A percentile compares a stretch with the other conserved stretches of the same genome.
Evolutionary conservation across 2,888 invertebrate species (phyloP).

Genomic region (Brachyptera risi): DNA sequence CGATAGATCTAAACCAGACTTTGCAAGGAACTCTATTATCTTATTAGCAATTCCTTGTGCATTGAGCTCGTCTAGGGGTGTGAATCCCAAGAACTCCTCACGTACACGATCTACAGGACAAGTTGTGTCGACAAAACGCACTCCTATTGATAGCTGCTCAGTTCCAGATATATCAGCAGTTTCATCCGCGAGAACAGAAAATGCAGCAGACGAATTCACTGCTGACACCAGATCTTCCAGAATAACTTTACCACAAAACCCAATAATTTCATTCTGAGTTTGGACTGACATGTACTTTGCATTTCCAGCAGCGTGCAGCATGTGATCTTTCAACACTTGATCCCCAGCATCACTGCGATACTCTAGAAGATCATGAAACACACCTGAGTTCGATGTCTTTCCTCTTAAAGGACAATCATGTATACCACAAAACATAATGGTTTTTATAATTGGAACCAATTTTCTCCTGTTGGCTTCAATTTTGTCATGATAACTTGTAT

Average conservation of each 20-base stretch:
- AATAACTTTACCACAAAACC: slow-evolving; percentile 34
- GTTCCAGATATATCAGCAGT: slow-evolving; percentile 37
- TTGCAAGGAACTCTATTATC: slow-evolving; percentile 29
- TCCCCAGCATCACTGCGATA: neutral
- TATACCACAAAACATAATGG: slow-evolving; percentile 15
- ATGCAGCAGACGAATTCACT: slow-evolving; percentile 26
- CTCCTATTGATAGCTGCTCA: slow-evolving; percentile 38
- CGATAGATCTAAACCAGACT: slow-evolving; percentile 24
- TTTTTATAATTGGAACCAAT: slow-evolving; percentile 5
- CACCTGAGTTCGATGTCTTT: slow-evolving; percentile 1
- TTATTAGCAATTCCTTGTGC: slow-evolving; percentile 26
- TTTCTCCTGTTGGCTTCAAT: slow-evolving; percentile 11
- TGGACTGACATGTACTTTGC: slow-evolving; percentile 5
- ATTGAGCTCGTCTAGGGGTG: slow-evolving; percentile 26
- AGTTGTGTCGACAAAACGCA: slow-evolving; percentile 3
- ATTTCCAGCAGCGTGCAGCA: neutral
- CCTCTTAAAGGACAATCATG: slow-evolving; percentile 17
- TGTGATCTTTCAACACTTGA: no score
- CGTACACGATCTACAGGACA: neutral
- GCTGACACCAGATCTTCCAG: slow-evolving; percentile 31
- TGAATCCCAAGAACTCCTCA: slow-evolving; percentile 30
- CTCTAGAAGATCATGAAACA: slow-evolving; percentile 8
- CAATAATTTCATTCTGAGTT: slow-evolving; percentile 34
- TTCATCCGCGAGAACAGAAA: slow-evolving; percentile 37
- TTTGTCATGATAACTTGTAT: neutral